Percentiles rank a stretch among this genome's conserved stretches.
Conservation (phyloP, 2,888 invertebrate species). For the Eulithis prunata region DNA sequence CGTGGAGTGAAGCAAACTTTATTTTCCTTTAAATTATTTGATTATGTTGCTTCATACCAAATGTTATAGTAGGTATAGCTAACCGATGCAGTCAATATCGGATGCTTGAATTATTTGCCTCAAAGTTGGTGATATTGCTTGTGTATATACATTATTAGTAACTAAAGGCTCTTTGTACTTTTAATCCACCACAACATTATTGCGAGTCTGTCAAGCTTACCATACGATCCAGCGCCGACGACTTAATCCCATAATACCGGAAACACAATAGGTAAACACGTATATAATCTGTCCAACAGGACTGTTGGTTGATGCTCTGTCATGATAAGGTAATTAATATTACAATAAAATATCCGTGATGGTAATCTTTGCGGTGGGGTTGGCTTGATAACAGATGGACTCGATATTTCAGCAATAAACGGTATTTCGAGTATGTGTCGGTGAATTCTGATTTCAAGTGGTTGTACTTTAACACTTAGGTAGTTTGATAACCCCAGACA, state of each 20-base stretch:
- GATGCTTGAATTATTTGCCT: too few relatives aligned
- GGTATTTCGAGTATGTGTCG: too few relatives aligned
- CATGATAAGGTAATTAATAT: constrained; percentile 30
- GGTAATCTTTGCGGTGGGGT: constrained; percentile 17
- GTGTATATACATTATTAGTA: constrained; percentile 2
- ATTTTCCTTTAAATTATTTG: too few relatives aligned
- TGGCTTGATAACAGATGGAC: too few relatives aligned
- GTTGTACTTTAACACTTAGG: too few relatives aligned
- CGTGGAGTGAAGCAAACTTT: too few relatives aligned
- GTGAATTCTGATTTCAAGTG: too few relatives aligned
- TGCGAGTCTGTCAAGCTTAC: constrained; percentile 33
- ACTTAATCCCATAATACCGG: constrained; percentile 49
- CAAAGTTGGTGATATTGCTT: neutral
- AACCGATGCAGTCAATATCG: too few relatives aligned
- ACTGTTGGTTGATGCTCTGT: constrained; percentile 20
- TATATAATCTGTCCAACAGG: constrained; percentile 27
- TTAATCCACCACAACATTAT: constrained; percentile 35
- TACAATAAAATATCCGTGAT: constrained; percentile 17
- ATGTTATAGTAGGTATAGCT: too few relatives aligned
- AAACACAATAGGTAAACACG: constrained; percentile 48
- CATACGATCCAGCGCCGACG: constrained; percentile 42
- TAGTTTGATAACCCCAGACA: too few relatives aligned
- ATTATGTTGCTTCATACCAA: too few relatives aligned
- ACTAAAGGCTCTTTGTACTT: constrained; percentile 21
- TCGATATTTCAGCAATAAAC: too few relatives aligned